phyloP scores from a whole-genome alignment of 2,113 vertebrate species.

The Anser cygnoides region DNA sequence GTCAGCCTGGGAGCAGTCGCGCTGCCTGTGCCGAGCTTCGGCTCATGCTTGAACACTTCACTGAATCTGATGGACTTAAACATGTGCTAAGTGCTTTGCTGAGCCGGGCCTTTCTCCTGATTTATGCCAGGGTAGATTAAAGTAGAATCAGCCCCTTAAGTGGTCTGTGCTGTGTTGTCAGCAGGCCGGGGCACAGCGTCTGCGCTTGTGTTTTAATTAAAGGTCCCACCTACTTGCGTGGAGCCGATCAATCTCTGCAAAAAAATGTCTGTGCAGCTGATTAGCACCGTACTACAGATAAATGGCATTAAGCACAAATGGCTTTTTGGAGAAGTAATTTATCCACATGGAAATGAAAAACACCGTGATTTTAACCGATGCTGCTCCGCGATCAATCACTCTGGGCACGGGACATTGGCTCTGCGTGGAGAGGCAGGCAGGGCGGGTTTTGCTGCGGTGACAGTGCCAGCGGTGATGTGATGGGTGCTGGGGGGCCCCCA shows the following conservation, averaged over 20 bases:
- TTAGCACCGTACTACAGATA: constrained; percentile 47
- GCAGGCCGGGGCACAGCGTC: background rate
- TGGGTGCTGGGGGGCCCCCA: background rate
- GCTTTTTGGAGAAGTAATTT: constrained; percentile 58
- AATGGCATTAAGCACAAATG: constrained; percentile 63
- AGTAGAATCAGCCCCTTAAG: constrained; percentile 51
- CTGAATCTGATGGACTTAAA: constrained; percentile 54
- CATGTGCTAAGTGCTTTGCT: constrained; percentile 69
- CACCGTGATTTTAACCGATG: constrained; percentile 59
- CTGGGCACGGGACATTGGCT: rapidly evolving
- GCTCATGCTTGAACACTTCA: constrained; percentile 37
- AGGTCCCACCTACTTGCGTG: constrained; percentile 67
- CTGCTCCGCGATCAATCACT: background rate
- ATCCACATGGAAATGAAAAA: constrained; percentile 60
- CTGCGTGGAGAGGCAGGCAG: background rate
- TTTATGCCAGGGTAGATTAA: constrained; percentile 55
- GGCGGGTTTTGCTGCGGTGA: background rate
- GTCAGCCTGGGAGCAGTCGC: background rate
- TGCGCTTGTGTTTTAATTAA: constrained; percentile 62
- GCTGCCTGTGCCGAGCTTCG: background rate
- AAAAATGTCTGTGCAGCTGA: constrained; percentile 49
- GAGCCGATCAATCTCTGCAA: constrained; percentile 58
- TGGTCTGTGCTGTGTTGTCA: constrained; percentile 20
- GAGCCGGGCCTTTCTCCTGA: constrained; percentile 40
- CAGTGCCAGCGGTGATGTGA: rapidly evolving